Conservation (phyloP, 2,888 invertebrate species). For the Drosophila incognita region DNA sequence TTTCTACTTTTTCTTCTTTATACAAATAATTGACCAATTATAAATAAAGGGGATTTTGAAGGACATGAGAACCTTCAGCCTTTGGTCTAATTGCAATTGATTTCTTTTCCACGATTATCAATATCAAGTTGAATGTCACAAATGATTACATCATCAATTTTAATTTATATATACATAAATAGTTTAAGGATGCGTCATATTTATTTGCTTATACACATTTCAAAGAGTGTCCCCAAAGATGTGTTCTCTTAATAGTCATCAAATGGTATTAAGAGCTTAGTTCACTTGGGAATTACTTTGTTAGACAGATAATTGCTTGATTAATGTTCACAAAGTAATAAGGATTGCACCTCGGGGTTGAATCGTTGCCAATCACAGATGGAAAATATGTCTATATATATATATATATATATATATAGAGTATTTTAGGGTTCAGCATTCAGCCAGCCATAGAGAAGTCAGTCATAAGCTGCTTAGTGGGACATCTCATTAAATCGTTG, state of each 20-base stretch:
- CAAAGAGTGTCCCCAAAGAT: neutral
- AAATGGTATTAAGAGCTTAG: slow-evolving; percentile 18
- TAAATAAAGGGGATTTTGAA: neutral
- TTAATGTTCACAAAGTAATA: slow-evolving; percentile 11
- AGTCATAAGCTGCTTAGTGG: slow-evolving; percentile 9
- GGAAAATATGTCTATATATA: neutral
- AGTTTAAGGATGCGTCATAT: neutral
- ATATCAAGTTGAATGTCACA: neutral
- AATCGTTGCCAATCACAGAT: neutral
- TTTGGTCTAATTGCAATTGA: neutral
- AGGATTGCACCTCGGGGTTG: slow-evolving; percentile 20
- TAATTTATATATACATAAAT: neutral
- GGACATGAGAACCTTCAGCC: neutral
- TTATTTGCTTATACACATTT: slow-evolving; percentile 9
- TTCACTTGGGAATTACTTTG: slow-evolving; percentile 9
- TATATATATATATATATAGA: too few relatives aligned
- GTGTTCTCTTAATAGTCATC: slow-evolving; percentile 17
- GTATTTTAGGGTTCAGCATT: neutral
- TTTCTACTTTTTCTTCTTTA: neutral
- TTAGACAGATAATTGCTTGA: slow-evolving; percentile 12
- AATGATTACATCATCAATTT: neutral
- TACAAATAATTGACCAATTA: neutral
- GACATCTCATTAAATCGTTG: slow-evolving; percentile 11
- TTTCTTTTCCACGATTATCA: neutral
- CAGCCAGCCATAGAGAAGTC: neutral